Conservation (phyloP, 2,113 vertebrate species). For the Regulus satrapa region DNA sequence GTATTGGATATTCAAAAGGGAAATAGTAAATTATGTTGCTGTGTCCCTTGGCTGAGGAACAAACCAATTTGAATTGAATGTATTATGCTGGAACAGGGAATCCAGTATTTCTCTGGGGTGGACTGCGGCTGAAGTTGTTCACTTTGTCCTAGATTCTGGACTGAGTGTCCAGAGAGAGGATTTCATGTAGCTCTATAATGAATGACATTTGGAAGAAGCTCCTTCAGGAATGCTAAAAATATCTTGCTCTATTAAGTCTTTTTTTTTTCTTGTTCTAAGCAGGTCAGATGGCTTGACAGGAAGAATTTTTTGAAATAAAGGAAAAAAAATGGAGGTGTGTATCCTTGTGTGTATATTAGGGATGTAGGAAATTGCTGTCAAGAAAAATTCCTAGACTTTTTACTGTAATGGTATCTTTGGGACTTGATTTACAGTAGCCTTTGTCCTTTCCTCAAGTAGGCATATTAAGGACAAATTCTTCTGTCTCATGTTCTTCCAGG, state of each 20-base stretch:
- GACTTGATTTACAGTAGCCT: not conserved
- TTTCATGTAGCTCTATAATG: not conserved
- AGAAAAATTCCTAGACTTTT: not conserved
- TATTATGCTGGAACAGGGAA: not conserved
- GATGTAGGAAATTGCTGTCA: not conserved
- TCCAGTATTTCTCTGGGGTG: constrained; percentile 6
- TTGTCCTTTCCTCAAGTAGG: not conserved
- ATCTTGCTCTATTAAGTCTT: not conserved
- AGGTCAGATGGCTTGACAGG: not conserved
- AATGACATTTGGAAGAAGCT: constrained; percentile 15
- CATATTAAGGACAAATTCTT: not conserved
- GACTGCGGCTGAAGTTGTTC: not conserved
- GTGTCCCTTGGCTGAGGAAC: constrained; percentile 41
- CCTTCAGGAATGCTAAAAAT: constrained; percentile 28
- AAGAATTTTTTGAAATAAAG: not conserved
- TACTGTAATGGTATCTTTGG: not conserved
- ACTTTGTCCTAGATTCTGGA: constrained; percentile 16
- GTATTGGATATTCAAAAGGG: constrained; percentile 38
- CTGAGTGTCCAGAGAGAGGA: not conserved
- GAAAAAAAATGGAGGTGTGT: not conserved
- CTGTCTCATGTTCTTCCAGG: not conserved
- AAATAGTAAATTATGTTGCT: constrained; percentile 52
- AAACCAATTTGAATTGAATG: constrained; percentile 29
- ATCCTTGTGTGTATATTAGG: not conserved
- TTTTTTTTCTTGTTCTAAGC: not conserved